Evolutionary conservation across 2,888 invertebrate species (phyloP), one percentile per base, ranked within the genome.

Genomic region (Teleiodes luculella): DNA sequence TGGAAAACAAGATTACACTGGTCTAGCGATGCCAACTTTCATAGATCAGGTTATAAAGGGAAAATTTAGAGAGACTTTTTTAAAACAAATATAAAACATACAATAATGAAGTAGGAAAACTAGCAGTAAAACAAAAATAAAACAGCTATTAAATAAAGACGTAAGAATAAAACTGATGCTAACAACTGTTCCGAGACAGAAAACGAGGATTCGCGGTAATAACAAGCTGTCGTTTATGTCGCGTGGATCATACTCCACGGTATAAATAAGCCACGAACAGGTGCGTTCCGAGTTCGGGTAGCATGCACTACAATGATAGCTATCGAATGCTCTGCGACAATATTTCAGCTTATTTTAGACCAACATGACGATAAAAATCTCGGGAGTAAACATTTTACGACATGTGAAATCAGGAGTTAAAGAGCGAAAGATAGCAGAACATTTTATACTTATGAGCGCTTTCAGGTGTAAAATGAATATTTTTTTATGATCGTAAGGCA

Each of bases 211-310:
- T 50, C 35, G 28, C 14, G 39, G 45, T 51, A 55, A 55, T 55
- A 51, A 55, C 46, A 46, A 48, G 55, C 68, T 66, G 64, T 63
- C 64, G 64, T 62, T 62, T 55, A 60, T 55, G 57, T 61, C 57
- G 68, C 58, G 57, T 66, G 64, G 63, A 65, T 67, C 69, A 66
- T 67, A 63, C 65, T 70, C 60, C 68, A 72, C 70, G 67, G 70
- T 74, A 73, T 76, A 77, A 80, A 83, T 80, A 83, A 72, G 63
- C 65, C 55, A 56, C 57, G 69, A 80, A 77, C 83, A 85, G 84
- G 78, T 84, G 85, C 72, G 62, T 62, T 62, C 62, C 59, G 24
- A 24, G 24, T 65, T 69, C 68, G 62, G 64, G 67, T 67, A 71
- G 66, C 67, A 64, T 72, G 72, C 66, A 73, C 63, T 73, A 77